A percentile compares a stretch with the other conserved stretches of the same genome.
These are phyloP conservation scores for Catonia carolina DNA, from an alignment of 2,888 invertebrate genomes.

Conservation along the genomic window DNA sequence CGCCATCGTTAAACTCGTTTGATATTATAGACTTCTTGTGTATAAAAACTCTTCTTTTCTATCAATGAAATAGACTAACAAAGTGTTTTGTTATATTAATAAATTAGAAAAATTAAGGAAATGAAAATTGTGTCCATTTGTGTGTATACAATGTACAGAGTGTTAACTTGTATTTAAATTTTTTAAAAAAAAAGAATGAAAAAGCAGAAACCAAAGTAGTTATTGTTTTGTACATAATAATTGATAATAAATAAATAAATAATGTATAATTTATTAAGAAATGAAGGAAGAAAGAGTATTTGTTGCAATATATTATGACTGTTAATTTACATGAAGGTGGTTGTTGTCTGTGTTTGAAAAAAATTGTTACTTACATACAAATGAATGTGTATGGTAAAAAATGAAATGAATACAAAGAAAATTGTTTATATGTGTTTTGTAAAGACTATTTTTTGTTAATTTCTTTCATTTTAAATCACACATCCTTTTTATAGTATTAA, in stretches of 20 bases:
- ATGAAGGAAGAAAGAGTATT: conserved; percentile 3
- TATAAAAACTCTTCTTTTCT: conserved; percentile 3
- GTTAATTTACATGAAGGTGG: conserved; percentile 2
- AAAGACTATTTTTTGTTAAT: not conserved
- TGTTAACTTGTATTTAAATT: conserved; percentile 23
- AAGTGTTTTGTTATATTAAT: conserved; percentile 9
- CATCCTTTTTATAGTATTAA: no score
- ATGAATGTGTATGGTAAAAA: conserved; percentile 11
- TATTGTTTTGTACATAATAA: conserved; percentile 26
- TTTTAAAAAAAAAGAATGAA: conserved; percentile 25
- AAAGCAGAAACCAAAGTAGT: conserved; percentile 20
- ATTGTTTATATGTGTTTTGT: conserved; percentile 3
- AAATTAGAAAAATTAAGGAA: conserved; percentile 19
- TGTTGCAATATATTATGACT: conserved; percentile 12
- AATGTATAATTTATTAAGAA: conserved; percentile 6
- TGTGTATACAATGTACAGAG: conserved; percentile 28
- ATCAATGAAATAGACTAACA: not conserved
- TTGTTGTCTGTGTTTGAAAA: conserved; percentile 14
- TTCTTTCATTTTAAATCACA: no score
- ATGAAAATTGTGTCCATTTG: conserved; percentile 24
- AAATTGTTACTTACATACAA: conserved; percentile 12
- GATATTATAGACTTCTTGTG: conserved; percentile 3
- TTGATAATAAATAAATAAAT: not conserved
- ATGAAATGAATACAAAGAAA: conserved; percentile 12
- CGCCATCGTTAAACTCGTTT: not conserved